Base-by-base conservation (phyloP, 2,113 vertebrate genomes). In the Plectropomus leopardus region DNA sequence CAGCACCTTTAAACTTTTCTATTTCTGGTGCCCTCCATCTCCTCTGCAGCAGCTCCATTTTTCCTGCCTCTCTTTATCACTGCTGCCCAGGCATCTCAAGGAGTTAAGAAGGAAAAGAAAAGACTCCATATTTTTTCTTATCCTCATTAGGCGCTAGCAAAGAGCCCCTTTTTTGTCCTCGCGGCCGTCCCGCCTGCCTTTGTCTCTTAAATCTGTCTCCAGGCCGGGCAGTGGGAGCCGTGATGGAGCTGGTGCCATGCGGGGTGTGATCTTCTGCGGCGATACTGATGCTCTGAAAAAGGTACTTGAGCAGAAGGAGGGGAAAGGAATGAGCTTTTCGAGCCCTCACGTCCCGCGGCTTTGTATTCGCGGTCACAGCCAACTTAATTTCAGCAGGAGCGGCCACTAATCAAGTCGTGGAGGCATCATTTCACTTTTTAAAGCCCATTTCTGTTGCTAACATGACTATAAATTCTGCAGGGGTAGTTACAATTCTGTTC, bases 131-230 rank as follows among this genome's bases (percentile, higher is more conserved):
- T 87, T 82, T 83, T 82, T 88, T 83, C 87, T 86, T 80, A 87
- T 84, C 72, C 85, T 93, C 88, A 93, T 94, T 94, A 94, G 75
- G 84, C 44, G 16, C 53, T 19, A 21, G 76, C 78, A 85, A 81
- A 86, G 50, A 82, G 54, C 23, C 54, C 47, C 24, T 7, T 47
- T 73, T 73, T 61, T 42, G 40, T 78, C 53, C 58, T 73, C 34
- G 34, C 7, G 10, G 78, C 67, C 81, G 82, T 76, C 73, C 73
- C 72, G 21, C 64, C 83, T 82, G 67, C 44, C 79, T 87, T 89
- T 91, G 86, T 90, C 92, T 89, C 76, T 80, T 92, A 91, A 94
- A 94, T 92, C 85, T 88, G 74, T 89, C 90, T 89, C 73, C 72
- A 47, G 83, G 80, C 74, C 81, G 84, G 59, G 69, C 86, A 55